Evolutionary conservation across 2,888 invertebrate genomes (phyloP).

Genomic region (Cerastis rubricosa): DNA sequence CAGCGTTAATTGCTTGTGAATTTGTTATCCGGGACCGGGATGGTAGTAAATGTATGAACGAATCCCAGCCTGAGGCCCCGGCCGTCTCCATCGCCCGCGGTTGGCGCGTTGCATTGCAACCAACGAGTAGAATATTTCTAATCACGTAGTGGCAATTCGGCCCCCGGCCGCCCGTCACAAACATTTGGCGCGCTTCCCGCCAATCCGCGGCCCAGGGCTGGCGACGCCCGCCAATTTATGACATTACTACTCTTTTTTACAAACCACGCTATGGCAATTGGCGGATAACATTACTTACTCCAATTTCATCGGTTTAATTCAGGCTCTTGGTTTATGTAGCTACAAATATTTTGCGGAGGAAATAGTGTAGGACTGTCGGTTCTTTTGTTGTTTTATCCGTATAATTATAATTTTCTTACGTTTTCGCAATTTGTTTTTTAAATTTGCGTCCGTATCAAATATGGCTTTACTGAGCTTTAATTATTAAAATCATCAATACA

Average conservation of each 20-base stretch:
- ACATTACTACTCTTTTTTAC: constrained; percentile 32
- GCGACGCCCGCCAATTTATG: constrained; percentile 40
- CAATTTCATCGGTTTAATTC: constrained; percentile 12
- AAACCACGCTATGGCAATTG: constrained; percentile 15
- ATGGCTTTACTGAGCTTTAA: too few relatives aligned
- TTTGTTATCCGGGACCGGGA: constrained; percentile 1
- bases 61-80: constrained; percentile 23
- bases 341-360: neutral
- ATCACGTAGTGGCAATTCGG: constrained; percentile 80
- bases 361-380: neutral
- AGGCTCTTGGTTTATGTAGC: constrained; percentile 1
- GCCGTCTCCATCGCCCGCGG: constrained; percentile 32
- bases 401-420: too few relatives aligned
- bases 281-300: constrained; percentile 24
- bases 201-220: constrained; percentile 72
- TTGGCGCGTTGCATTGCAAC: constrained; percentile 36
- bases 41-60: constrained; percentile 13
- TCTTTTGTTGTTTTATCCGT: neutral
- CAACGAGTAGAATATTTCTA: constrained; percentile 76
- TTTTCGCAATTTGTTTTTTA: too few relatives aligned
- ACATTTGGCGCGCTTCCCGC: constrained; percentile 86
- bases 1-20: neutral
- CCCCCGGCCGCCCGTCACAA: constrained; percentile 77
- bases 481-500: too few relatives aligned
- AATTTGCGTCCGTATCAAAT: too few relatives aligned